These are phyloP conservation scores for Sesia apiformis DNA, from an alignment of 2,888 invertebrate genomes.

Conservation along the genomic window DNA sequence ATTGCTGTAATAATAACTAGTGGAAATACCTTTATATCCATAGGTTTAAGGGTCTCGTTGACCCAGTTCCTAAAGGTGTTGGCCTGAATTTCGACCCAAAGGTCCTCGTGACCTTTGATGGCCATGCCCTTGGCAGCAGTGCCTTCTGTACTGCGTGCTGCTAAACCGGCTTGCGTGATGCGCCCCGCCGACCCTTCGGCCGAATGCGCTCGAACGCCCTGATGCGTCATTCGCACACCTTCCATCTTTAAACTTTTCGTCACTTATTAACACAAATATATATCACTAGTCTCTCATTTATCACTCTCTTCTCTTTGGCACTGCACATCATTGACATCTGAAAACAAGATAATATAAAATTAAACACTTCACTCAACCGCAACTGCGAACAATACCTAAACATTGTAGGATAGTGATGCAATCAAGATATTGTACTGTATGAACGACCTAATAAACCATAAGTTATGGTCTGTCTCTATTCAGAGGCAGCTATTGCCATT, in stretches of 20 bases:
- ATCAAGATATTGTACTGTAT: conserved; percentile 1
- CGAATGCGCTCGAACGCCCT: conserved; percentile 73
- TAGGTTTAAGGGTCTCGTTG: conserved; percentile 89
- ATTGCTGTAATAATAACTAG: neutral
- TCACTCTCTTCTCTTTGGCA: conserved; percentile 30
- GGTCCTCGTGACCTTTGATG: conserved; percentile 94
- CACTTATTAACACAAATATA: conserved; percentile 18
- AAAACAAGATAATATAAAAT: conserved; percentile 17
- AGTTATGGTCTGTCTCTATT: conserved; percentile 1
- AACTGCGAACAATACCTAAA: neutral
- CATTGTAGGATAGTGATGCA: conserved; percentile 2
- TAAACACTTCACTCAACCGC: neutral
- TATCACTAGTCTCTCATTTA: conserved; percentile 19
- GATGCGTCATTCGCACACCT: conserved; percentile 74
- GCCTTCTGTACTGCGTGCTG: conserved; percentile 91
- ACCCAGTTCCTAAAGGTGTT: conserved; percentile 98
- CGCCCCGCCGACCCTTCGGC: conserved; percentile 76
- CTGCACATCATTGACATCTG: conserved; percentile 41
- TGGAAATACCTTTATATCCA: conserved; percentile 74
- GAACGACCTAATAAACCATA: conserved; percentile 1
- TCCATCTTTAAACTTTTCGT: conserved; percentile 40
- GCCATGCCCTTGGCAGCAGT: conserved; percentile 97
- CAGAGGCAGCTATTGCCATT: conserved; percentile 2
- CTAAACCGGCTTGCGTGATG: conserved; percentile 84
- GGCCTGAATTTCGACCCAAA: conserved; percentile 97